Conservation (phyloP, 2,113 vertebrate species). For the Anthoscopus minutus region DNA sequence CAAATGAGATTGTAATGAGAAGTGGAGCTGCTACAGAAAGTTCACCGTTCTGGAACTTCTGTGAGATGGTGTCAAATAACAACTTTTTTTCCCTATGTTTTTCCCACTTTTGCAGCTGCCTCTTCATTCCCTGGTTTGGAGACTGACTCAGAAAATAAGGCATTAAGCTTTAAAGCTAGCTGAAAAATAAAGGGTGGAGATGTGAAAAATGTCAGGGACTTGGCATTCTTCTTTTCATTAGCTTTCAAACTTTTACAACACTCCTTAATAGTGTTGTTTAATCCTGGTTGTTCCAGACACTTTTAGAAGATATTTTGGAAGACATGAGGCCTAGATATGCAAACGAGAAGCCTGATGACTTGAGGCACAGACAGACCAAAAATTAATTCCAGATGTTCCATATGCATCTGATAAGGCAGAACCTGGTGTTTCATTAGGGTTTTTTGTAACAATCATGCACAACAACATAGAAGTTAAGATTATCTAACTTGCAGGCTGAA, state of each 20-base stretch:
- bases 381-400: neutral
- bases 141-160: conserved; percentile 53
- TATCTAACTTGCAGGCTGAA: neutral
- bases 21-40: conserved; percentile 48
- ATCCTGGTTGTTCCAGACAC: neutral
- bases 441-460: neutral
- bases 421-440: neutral
- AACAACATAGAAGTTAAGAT: neutral
- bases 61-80: conserved; percentile 47
- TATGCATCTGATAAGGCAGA: neutral
- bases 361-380: neutral
- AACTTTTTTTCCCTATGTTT: conserved; percentile 51
- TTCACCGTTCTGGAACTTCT: conserved; percentile 46
- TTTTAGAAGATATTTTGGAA: conserved; percentile 30
- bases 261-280: conserved; percentile 28
- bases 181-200: conserved; percentile 63
- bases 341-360: neutral
- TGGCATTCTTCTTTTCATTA: conserved; percentile 32
- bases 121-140: conserved; percentile 58
- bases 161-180: conserved; percentile 52
- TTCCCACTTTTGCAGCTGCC: conserved; percentile 64
- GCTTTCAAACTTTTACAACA: conserved; percentile 33
- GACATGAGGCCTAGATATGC: neutral
- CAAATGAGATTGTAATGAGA: conserved; percentile 39
- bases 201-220: conserved; percentile 56